phyloP scores from a whole-genome alignment of 2,888 invertebrate species.

The Platycnemis pennipes region DNA sequence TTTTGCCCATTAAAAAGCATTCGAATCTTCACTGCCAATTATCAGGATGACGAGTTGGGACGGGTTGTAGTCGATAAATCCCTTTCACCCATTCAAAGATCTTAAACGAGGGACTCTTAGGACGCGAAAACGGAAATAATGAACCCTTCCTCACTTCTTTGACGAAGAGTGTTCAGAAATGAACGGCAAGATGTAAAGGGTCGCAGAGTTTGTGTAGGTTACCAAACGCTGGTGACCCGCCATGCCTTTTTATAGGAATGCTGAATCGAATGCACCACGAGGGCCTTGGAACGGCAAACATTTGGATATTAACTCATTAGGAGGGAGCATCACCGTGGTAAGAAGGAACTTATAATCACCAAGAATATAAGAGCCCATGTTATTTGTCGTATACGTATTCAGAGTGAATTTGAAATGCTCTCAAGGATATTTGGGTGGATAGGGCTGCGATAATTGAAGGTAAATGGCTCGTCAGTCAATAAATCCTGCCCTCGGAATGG shows the following conservation, averaged over 20 bases:
- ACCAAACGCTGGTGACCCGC: background rate
- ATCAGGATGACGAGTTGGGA: background rate
- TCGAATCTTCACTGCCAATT: background rate
- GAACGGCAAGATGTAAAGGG: background rate
- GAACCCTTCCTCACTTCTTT: background rate
- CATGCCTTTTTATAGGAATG: background rate
- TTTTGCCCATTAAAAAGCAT: too few relatives aligned
- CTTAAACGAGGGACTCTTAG: background rate
- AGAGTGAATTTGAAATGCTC: background rate
- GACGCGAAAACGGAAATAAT: background rate
- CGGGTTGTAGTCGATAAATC: background rate
- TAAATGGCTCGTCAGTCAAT: background rate
- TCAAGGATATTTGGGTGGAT: background rate
- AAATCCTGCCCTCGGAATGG: background rate
- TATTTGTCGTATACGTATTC: background rate
- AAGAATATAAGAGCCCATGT: background rate
- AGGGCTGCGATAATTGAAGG: background rate
- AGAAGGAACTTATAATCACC: background rate
- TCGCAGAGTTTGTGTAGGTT: background rate
- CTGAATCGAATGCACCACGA: background rate
- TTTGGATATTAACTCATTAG: slow-evolving; percentile 16
- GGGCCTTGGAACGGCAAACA: background rate
- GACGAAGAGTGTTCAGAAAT: background rate
- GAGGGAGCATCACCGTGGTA: background rate
- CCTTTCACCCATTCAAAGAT: background rate